Evolutionary conservation across 2,888 invertebrate species (phyloP), one percentile per base, ranked within the genome.

Genomic region (Chrysotoxum bicinctum): DNA sequence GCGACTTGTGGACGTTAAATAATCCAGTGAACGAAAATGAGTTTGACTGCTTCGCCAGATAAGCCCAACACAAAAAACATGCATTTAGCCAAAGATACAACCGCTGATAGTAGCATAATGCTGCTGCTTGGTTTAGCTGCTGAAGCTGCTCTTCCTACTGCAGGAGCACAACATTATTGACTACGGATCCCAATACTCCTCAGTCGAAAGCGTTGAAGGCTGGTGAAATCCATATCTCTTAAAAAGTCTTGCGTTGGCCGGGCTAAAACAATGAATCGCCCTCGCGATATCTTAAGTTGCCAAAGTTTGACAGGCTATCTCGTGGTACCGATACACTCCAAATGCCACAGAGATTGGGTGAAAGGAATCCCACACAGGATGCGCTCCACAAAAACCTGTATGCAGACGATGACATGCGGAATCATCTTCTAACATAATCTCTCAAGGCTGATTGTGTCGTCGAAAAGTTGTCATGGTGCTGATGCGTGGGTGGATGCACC

Each of bases 311-410:
- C 81, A 80, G 85, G 72, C 75, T 80, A 80, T 84, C 84, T 70
- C 58, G 37, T 69, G 69, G 52, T 30, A 48, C 45, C 76, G 68
- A 84, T 84, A 85, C 66, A 76, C 76, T 76, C 72, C 73, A 81
- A 75, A 76, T 84, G 66, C 80, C 76, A 64, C 14, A 64, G 40
- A 72, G 80, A 85, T 76, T 80, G 40, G 85, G 68, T 77, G 81
- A 81, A 80, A 73, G 85, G 81, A 77, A 85, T 85, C 85, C 84
- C 84, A 84, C 85, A 85, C 81, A 85, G 85, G 85, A 77, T 77
- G 76, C 40, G 26, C 30, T 69, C 21, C 50, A 37, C 19, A 48
- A 52, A 75, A 75, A 76, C 75, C 68, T 80, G 75, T 80, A 68
- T 52, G 40, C 43, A 58, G 72, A 58, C 60, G 56, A 60, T 79